A percentile compares a stretch with the other conserved stretches of the same genome.
These are phyloP conservation scores for Isurus oxyrinchus DNA, from an alignment of 2,113 vertebrate genomes.

Conservation along the genomic window DNA sequence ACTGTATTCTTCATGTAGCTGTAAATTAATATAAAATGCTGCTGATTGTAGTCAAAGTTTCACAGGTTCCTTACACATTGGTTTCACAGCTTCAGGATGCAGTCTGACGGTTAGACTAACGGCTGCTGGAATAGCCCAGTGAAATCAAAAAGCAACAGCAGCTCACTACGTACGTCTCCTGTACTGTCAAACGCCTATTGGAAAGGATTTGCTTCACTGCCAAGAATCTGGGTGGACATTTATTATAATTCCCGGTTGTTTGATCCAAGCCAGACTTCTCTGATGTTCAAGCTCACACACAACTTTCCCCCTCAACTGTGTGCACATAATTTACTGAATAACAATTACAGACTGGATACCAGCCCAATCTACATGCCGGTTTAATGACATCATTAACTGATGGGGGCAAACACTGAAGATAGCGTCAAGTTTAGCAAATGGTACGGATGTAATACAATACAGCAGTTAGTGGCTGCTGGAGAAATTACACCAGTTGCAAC, in stretches of 20 bases:
- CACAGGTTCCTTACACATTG: neutral
- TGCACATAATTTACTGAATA: neutral
- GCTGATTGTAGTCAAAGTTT: neutral
- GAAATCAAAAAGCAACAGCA: conserved; percentile 72
- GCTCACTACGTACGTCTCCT: conserved; percentile 44
- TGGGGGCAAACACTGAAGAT: neutral
- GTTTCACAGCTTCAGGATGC: conserved; percentile 14
- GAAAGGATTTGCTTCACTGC: conserved; percentile 51
- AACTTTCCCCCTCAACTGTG: conserved; percentile 52
- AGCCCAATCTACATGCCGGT: conserved; percentile 30
- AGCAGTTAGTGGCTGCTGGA: neutral
- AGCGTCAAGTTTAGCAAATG: neutral
- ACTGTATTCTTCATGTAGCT: neutral
- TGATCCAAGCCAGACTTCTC: conserved; percentile 63
- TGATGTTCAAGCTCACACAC: conserved; percentile 53
- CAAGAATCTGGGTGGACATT: conserved; percentile 51
- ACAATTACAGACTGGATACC: neutral
- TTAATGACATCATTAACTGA: conserved; percentile 37
- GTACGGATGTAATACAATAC: neutral
- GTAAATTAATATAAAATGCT: too few species aligned
- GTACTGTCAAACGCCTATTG: conserved; percentile 47
- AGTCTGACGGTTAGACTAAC: conserved; percentile 2
- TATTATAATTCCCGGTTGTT: conserved; percentile 48
- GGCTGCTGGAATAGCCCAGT: neutral
- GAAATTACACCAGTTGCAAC: neutral